Percentiles rank a stretch among this genome's conserved stretches.
Conservation (phyloP, 2,113 vertebrate genomes). For the Tyrannus savana region DNA sequence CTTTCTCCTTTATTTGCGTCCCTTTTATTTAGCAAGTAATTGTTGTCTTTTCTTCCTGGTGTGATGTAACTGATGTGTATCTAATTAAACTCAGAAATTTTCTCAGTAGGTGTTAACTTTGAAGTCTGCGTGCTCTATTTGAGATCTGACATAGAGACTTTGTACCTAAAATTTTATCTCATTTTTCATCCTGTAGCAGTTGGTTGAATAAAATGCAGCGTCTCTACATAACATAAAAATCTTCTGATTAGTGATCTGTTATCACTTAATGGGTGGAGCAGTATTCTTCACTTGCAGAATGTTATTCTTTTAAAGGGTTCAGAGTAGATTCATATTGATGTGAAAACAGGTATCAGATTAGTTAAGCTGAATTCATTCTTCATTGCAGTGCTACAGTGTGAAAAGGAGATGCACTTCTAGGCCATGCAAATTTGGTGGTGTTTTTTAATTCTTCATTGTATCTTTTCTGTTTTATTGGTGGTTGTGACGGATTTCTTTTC, state of each 20-base stretch:
- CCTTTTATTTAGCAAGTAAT: not conserved
- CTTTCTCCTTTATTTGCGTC: not conserved
- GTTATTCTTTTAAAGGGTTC: not conserved
- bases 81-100: not conserved
- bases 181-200: not conserved
- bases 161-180: accelerated
- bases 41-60: not conserved
- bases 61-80: accelerated
- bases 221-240: not conserved
- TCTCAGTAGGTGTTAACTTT: not conserved
- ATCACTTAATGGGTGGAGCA: not conserved
- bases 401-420: not conserved
- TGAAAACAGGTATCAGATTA: not conserved
- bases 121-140: not conserved
- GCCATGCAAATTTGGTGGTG: not conserved
- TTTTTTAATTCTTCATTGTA: not conserved
- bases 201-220: not conserved
- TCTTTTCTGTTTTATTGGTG: not conserved
- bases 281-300: not conserved
- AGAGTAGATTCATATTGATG: not conserved
- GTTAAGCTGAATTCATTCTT: not conserved
- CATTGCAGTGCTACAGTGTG: not conserved
- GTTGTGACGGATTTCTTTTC: not conserved
- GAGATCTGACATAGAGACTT: not conserved
- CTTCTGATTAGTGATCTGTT: not conserved